Evolutionary conservation across 2,113 vertebrate species (phyloP), one percentile per base, ranked within the genome.

Genomic region (Neopipo cinnamomea): DNA sequence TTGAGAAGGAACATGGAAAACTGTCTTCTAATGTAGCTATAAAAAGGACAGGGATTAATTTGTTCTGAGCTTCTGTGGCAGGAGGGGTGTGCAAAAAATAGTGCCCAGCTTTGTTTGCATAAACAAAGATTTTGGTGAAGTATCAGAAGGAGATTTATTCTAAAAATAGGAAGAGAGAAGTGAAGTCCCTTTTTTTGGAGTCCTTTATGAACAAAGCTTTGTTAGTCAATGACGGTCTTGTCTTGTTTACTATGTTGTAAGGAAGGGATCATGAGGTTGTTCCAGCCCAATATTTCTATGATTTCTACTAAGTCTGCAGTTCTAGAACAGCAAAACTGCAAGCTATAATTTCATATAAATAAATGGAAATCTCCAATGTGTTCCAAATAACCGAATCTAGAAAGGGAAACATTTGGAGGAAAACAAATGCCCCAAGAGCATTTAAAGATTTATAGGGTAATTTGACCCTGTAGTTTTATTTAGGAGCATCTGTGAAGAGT

Each of bases 41-140:
- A 27, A 72, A 63, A 85, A 78, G 39, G 78, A 81, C 25, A 78
- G 49, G 30, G 41, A 49, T 91, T 89, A 71, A 78, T 95, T 93
- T 92, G 86, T 91, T 89, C 73, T 59, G 59, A 77, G 79, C 63
- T 89, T 91, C 52, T 3, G 1, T 63, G 80, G 59, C 65, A 74
- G n/a, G 22, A 82, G 37, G 44, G 8, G 33, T 46, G 42, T 58
- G 55, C 62, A 74, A 73, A 62, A 85, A 90, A 75, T 25, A 84
- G 39, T 52, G 83, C 3, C 47, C 83, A 52, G 79, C 39, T 95
- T 86, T 92, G 39, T 85, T 87, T 72, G 24, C 56, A 52, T 74
- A 89, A 84, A 88, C 55, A 84, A 89, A 82, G 61, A 95, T 88
- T 82, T 86, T 75, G 70, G 21, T 89, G 85, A 89, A 78, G 52